These are phyloP conservation scores for Illadopsis cleaveri DNA, from an alignment of 2,113 vertebrate genomes.

Conservation along the genomic window DNA sequence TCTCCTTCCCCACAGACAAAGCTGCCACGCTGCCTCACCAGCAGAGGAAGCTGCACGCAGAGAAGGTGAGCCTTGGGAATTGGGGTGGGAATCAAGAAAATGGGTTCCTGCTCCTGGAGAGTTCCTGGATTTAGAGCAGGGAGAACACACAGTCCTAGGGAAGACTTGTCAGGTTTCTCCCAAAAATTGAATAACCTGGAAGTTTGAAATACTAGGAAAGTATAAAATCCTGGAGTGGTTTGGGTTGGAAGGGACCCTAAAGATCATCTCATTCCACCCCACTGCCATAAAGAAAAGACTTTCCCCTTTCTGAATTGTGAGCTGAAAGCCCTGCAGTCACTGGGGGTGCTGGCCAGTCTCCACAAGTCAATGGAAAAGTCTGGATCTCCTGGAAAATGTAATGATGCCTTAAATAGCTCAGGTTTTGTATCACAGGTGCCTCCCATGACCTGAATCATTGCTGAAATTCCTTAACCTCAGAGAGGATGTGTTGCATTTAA, in stretches of 20 bases:
- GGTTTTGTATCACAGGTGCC: neutral
- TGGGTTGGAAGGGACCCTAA: neutral
- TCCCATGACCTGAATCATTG: neutral
- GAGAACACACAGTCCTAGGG: neutral
- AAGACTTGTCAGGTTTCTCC: neutral
- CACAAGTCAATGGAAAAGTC: neutral
- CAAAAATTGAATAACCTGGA: neutral
- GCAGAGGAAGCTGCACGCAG: slow-evolving; percentile 94
- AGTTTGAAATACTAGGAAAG: neutral
- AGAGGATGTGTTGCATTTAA: neutral
- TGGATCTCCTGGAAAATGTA: neutral
- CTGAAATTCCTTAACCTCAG: neutral
- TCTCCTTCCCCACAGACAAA: slow-evolving; percentile 80
- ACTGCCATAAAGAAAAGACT: neutral
- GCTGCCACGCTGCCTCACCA: slow-evolving; percentile 93
- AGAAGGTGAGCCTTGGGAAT: slow-evolving; percentile 82
- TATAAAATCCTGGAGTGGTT: neutral
- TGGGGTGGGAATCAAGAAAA: neutral
- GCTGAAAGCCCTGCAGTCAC: neutral
- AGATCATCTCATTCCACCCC: neutral
- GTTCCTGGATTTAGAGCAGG: neutral
- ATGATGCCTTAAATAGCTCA: neutral
- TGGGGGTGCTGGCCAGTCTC: neutral
- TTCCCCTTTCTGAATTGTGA: neutral
- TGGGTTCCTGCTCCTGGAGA: neutral